phyloP scores from a whole-genome alignment of 1,140 invertebrate species.

The Daktulosphaira vitifoliae region DNA sequence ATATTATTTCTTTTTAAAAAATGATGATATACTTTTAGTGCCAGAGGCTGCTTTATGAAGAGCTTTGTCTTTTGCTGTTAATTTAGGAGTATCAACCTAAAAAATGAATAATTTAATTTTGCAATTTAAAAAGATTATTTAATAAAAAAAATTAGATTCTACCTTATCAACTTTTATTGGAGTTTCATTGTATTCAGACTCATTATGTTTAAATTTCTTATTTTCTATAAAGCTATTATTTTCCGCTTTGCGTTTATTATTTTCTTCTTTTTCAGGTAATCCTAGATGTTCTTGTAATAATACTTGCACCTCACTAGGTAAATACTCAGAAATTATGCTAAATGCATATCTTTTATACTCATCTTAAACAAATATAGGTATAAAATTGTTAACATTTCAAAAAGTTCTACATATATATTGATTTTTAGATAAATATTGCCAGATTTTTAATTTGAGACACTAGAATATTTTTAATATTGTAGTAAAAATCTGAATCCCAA shows the following conservation, averaged over 20 bases:
- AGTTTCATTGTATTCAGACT: background rate
- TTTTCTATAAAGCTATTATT: background rate
- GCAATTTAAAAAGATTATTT: too few species aligned
- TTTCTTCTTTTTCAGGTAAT: conserved; percentile 45
- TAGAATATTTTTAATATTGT: too few species aligned
- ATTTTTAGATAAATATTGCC: too few species aligned
- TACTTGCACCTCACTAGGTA: conserved; percentile 54
- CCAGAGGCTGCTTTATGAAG: conserved; percentile 40
- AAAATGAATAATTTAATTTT: too few species aligned
- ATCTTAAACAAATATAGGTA: conserved; percentile 46
- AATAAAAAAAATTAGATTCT: background rate
- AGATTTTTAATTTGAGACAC: too few species aligned
- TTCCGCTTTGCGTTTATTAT: conserved; percentile 33
- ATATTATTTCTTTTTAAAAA: conserved; percentile 39
- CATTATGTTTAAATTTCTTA: conserved; percentile 1
- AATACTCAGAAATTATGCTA: conserved; percentile 60
- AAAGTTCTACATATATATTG: too few species aligned
- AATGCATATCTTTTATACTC: conserved; percentile 57
- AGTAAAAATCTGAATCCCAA: too few species aligned
- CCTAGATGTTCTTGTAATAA: conserved; percentile 53
- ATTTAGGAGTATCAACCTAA: conserved; percentile 32
- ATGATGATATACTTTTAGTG: conserved; percentile 39
- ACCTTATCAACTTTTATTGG: conserved; percentile 11
- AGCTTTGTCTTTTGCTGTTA: conserved; percentile 40
- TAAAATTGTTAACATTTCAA: too few species aligned